phyloP scores from a whole-genome alignment of 2,797 vertebrate genomes.

The Antennarius maculatus region DNA sequence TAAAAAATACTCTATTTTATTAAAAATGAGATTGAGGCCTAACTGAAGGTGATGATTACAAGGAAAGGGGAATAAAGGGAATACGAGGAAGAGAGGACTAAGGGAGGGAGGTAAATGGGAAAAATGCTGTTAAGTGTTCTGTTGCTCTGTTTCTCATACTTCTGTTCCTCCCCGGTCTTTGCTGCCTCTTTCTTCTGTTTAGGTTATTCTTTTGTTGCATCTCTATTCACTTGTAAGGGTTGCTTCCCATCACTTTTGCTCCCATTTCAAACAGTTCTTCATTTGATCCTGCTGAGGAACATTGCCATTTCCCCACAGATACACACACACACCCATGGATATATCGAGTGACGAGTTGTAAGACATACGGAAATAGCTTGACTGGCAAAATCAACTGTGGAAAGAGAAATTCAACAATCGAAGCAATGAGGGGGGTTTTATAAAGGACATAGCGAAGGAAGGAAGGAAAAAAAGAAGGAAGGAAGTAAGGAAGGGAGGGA shows the following conservation, averaged over 20 bases:
- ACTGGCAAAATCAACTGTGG: slow-evolving; percentile 39
- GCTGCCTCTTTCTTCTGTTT: slow-evolving; percentile 17
- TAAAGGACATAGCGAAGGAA: too few relatives aligned
- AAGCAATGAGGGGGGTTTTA: slow-evolving; percentile 8
- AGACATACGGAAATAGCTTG: slow-evolving; percentile 27
- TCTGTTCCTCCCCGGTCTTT: slow-evolving; percentile 6
- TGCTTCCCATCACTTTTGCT: slow-evolving; percentile 24
- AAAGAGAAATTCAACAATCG: slow-evolving; percentile 7
- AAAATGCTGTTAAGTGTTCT: slow-evolving; percentile 8
- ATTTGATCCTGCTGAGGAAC: slow-evolving; percentile 51
- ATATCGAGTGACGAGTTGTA: slow-evolving; percentile 31
- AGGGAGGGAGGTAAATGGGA: background rate
- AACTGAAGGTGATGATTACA: slow-evolving; percentile 53
- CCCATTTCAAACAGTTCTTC: slow-evolving; percentile 45
- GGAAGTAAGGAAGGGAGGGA: background rate
- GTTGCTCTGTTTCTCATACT: background rate
- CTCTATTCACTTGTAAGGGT: slow-evolving; percentile 25
- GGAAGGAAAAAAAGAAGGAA: slow-evolving; percentile 1
- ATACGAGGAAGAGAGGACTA: too few relatives aligned
- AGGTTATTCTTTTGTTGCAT: slow-evolving; percentile 13
- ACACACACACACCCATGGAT: slow-evolving; percentile 17
- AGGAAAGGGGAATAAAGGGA: slow-evolving; percentile 13
- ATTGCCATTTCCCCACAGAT: slow-evolving; percentile 27
- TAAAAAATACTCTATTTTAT: slow-evolving; percentile 58
- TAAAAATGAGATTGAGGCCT: slow-evolving; percentile 43